A percentile compares a stretch with the other conserved stretches of the same genome.
Evolutionary conservation across 1,140 invertebrate species (phyloP).

Genomic region (Drosophila sturtevanti): DNA sequence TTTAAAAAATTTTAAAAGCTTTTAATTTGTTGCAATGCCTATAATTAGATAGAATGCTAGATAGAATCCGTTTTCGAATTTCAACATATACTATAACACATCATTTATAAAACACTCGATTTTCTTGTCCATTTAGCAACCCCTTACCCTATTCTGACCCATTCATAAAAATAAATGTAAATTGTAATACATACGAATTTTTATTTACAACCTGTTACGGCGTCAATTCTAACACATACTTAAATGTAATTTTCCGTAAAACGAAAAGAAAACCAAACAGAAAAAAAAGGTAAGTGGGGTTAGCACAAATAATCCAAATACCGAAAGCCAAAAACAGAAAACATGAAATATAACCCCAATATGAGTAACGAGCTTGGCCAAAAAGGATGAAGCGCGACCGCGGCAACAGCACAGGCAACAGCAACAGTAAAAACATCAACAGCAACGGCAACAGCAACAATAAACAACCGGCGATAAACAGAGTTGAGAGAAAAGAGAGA

Average conservation of each 20-base stretch:
- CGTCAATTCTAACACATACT: constrained; percentile 79
- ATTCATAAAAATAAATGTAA: constrained; percentile 38
- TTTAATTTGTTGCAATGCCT: background rate
- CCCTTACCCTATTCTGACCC: background rate
- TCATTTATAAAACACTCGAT: background rate
- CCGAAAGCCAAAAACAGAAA: constrained; percentile 53
- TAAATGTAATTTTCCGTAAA: constrained; percentile 78
- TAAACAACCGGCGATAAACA: constrained; percentile 53
- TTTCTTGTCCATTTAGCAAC: background rate
- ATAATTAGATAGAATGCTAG: no score
- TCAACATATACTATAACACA: no score
- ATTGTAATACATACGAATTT: constrained; percentile 44
- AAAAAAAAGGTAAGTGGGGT: background rate
- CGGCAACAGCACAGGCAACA: constrained; percentile 30
- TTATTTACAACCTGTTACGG: constrained; percentile 79
- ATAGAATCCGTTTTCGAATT: no score
- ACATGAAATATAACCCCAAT: constrained; percentile 55
- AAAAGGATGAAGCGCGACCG: constrained; percentile 67
- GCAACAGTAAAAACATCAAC: background rate
- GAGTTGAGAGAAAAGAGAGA: constrained; percentile 32
- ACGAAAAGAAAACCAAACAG: constrained; percentile 10
- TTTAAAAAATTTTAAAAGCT: no score
- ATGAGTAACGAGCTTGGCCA: constrained; percentile 54
- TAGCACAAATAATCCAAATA: constrained; percentile 28
- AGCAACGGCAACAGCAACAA: background rate